Evolutionary conservation across 2,797 vertebrate species (phyloP), one percentile per base, ranked within the genome.

Genomic region (Poecilia wingei): DNA sequence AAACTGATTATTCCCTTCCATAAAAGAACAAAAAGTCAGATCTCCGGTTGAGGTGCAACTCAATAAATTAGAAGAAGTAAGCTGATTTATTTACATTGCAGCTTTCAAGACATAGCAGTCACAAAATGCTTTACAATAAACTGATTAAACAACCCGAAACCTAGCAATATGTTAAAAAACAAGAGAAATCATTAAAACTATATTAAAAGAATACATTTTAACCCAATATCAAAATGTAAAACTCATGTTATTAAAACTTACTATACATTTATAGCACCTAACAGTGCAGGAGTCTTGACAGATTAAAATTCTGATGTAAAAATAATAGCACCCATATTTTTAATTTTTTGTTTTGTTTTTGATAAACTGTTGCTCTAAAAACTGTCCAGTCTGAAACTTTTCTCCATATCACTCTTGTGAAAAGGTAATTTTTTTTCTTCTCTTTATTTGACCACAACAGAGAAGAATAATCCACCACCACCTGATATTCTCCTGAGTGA

Each of bases 401-500:
- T 20, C 20, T 41, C 33, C 8, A 9, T 12, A 68, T 39, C 18
- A 4, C 18, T 41, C 8, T 10, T 64, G 31, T 64, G 59, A 64
- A 14, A 33, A 36, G 39, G 9, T 41, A 3, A 8, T 1, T 14
- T 6, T 13, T 69, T n/a, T n/a, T 45, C 4, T 69, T 45, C 66
- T 43, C 20, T 41, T 41, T 68, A 39, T 16, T 22, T 66, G 9
- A 69, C 1, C 53, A 43, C 16, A 31, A 41, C 16, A 59, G 14
- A 75, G 3, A 51, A 22, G 12, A 45, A 16, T 9, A 61, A 69
- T n/a, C 53, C 33, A 51, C 28, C 25, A 13, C 31, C 28, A 33
- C 41, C 13, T 36, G 72, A 79, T 90, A 81, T 81, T 57, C 76
- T 82, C 36, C 64, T 82, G 74, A 79, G 74, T 75, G 80, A 72